Percentiles rank a stretch among this genome's conserved stretches.
phyloP scores from a whole-genome alignment of 1,140 invertebrate species.

The Acyrthosiphon pisum region DNA sequence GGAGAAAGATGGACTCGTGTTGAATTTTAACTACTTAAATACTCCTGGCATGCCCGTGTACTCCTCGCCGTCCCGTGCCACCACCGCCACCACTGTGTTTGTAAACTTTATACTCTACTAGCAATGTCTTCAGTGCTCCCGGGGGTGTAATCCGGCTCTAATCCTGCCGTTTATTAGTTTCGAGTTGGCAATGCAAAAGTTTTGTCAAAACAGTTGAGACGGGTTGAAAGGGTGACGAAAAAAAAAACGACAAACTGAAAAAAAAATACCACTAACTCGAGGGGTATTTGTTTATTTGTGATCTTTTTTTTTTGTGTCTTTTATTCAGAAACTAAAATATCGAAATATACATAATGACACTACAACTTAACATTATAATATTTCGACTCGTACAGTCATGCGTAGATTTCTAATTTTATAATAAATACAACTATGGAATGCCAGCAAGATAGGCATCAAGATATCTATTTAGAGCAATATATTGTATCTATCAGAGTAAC shows the following conservation, averaged over 20 bases:
- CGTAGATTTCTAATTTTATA: neutral
- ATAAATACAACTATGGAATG: neutral
- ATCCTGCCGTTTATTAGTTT: constrained; percentile 53
- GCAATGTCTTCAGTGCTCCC: constrained; percentile 39
- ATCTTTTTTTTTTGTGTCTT: neutral
- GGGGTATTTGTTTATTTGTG: neutral
- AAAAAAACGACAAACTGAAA: constrained; percentile 3
- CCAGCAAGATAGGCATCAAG: too few relatives aligned
- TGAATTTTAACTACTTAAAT: constrained; percentile 56
- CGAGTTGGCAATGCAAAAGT: constrained; percentile 40
- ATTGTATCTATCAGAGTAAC: too few relatives aligned
- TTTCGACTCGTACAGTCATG: neutral
- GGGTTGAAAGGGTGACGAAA: neutral
- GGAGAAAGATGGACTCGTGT: constrained; percentile 13
- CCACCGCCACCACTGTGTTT: neutral
- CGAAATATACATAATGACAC: neutral
- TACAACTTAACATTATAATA: neutral
- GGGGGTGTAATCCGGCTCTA: constrained; percentile 44
- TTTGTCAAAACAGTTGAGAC: constrained; percentile 10
- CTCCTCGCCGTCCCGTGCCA: neutral
- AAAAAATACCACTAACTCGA: neutral
- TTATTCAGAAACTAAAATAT: neutral
- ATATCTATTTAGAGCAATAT: neutral
- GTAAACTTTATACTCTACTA: constrained; percentile 41
- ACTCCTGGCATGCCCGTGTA: neutral